phyloP scores from a whole-genome alignment of 2,888 invertebrate genomes.

The Sesia apiformis region DNA sequence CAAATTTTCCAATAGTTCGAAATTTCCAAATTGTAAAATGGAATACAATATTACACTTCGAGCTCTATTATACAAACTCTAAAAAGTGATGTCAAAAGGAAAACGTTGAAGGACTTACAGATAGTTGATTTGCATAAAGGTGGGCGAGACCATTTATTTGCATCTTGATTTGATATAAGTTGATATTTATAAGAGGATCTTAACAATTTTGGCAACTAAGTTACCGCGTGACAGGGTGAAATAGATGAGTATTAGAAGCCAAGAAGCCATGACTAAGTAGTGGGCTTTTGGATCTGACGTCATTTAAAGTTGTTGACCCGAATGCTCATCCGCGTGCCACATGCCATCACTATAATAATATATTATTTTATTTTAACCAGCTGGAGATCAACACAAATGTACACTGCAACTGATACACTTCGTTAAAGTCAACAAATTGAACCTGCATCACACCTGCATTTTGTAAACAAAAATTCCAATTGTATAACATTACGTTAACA shows the following conservation, averaged over 20 bases:
- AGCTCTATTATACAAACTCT: no score
- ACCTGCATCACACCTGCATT: neutral
- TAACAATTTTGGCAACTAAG: neutral
- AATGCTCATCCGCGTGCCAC: slow-evolving; percentile 9
- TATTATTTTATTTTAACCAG: neutral
- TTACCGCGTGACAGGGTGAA: neutral
- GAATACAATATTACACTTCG: no score
- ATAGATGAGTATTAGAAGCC: neutral
- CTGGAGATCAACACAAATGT: neutral
- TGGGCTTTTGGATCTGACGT: slow-evolving; percentile 33
- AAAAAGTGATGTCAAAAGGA: no score
- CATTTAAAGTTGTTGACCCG: slow-evolving; percentile 39
- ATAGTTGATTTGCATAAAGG: slow-evolving; percentile 1
- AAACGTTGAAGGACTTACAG: no score
- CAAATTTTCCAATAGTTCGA: no score
- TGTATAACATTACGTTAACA: no score
- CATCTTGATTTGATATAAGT: neutral
- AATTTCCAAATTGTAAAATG: no score
- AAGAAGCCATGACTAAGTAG: neutral
- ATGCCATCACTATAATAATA: neutral
- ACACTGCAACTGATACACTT: neutral
- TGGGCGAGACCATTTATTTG: neutral
- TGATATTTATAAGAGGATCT: neutral
- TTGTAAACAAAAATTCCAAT: neutral
- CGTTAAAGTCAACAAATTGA: neutral